Evolutionary conservation across 2,888 invertebrate genomes (phyloP).

Genomic region (Cremastinae sp.): DNA sequence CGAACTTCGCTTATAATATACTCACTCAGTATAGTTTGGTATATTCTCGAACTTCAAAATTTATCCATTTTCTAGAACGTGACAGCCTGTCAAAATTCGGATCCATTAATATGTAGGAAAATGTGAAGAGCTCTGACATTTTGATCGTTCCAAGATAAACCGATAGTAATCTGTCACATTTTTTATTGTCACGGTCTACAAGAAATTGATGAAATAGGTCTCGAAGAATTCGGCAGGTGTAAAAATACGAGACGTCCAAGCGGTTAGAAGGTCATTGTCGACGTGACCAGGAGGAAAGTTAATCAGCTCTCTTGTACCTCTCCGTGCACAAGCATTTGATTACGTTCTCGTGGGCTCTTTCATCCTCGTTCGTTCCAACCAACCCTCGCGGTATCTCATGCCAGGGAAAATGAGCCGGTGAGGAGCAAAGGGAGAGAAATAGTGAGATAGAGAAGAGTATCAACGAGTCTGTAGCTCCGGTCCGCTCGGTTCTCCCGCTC

Average conservation of each 20-base stretch:
- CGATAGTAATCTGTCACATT: too few species aligned
- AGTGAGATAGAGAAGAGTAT: conserved; percentile 20
- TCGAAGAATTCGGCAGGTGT: background rate
- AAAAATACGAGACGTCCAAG: background rate
- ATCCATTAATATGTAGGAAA: too few species aligned
- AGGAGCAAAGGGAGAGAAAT: conserved; percentile 18
- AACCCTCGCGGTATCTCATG: conserved; percentile 54
- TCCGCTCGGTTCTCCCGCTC: conserved; percentile 38
- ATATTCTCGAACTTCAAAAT: too few species aligned
- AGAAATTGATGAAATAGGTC: background rate
- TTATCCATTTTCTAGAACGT: too few species aligned
- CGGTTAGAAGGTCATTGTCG: conserved; percentile 35
- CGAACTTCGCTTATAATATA: too few species aligned
- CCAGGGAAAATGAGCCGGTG: conserved; percentile 32
- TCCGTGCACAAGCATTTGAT: conserved; percentile 66
- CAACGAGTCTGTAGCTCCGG: conserved; percentile 48
- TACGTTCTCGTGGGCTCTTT: conserved; percentile 63
- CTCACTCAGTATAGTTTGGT: too few species aligned
- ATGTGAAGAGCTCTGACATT: too few species aligned
- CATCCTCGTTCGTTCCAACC: conserved; percentile 50
- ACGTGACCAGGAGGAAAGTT: conserved; percentile 12
- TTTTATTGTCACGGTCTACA: too few species aligned
- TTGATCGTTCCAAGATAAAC: too few species aligned
- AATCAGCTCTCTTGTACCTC: conserved; percentile 47
- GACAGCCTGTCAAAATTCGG: too few species aligned